Evolutionary conservation across 2,113 vertebrate genomes (phyloP), one percentile per base, ranked within the genome.

Genomic region (Lonchura striata): DNA sequence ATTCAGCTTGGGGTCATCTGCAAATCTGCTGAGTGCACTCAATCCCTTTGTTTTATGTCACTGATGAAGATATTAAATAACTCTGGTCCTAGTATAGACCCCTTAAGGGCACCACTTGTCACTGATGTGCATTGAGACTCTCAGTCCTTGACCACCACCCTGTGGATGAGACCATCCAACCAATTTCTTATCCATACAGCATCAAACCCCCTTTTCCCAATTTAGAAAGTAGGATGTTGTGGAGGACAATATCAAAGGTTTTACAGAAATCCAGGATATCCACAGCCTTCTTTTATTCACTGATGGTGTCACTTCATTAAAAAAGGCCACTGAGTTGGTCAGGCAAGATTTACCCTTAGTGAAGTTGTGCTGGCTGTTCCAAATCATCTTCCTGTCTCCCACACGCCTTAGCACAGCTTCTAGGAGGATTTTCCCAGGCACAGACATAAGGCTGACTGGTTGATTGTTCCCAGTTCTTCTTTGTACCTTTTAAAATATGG

Each of bases 21-120:
- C 33, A 63, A 63, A 72, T 27, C 1, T 83, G 22, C 57, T 33
- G 22, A 54, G 20, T 35, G 31, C 15, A 42, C 4, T 44, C 1
- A 0, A 23, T 44, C 46, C 31, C 8, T 61, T 41, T 22, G 6
- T 14, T 13, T 13, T 25, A 2, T 18, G 14, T 2, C 19, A n/a
- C 7, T 41, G 13, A 84, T 28, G 15, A 54, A 74, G 41, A 23
- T 12, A 39, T 18, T 15, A 13, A 64, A 47, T 56, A 39, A 47
- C 6, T 27, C 28, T 33, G 7, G 41, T 63, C 49, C 33, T 31
- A 52, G 1, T 9, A 23, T 3, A 23, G 46, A 60, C 9, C 15
- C 5, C 21, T 30, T 30, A 21, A 53, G 24, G 44, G 44, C 37
- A 60, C 6, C 23, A 42, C 12, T n/a, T 50, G 7, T 41, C 19